Evolutionary conservation across 2,113 vertebrate species (phyloP), one percentile per base, ranked within the genome.

Genomic region (Colinus virginianus): DNA sequence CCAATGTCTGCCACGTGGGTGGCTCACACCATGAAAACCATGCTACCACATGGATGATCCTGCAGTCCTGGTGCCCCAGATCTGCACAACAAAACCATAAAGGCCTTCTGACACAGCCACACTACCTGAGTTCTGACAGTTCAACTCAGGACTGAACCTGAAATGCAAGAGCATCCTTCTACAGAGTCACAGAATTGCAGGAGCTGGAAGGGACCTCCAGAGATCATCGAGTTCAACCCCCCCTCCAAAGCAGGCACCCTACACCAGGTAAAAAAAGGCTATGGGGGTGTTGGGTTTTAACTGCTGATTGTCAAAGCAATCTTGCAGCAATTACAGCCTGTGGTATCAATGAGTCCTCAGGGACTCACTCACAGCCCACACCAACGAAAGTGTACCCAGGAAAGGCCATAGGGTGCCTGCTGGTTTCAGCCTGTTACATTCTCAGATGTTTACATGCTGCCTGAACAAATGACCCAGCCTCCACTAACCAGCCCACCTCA

Each of bases 261-360:
- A 40, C 10, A 40, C 40, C 40, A 40, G 40, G 40, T 40, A 40
- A 40, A 92, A 94, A 95, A 88, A 61, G 61, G 83, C 61, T 95
- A 83, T 69, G 90, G 77, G 90, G 79, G 81, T 79, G 93, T 40
- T 93, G 84, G 90, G 94, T 83, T 96, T 92, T 88, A 95, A 95
- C 96, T 82, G 95, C 91, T 96, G 96, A 95, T 94, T 95, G 88
- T 90, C 93, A 76, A 66, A 88, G 76, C 5, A 49, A 91, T 93
- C 83, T 95, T 25, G 56, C 59, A 92, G 88, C 93, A 90, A 96
- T 96, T 95, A 96, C n/a, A 81, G 84, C 53, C 77, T 90, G 92
- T 91, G 93, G 90, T 79, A 97, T 88, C 95, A 95, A 95, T 88
- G 96, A 96, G 91, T 88, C 97, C 96, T 78, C 36, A 3, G 96